A percentile compares a stretch with the other conserved stretches of the same genome.
phyloP scores from a whole-genome alignment of 2,888 invertebrate species.

The Agapostemon virescens region DNA sequence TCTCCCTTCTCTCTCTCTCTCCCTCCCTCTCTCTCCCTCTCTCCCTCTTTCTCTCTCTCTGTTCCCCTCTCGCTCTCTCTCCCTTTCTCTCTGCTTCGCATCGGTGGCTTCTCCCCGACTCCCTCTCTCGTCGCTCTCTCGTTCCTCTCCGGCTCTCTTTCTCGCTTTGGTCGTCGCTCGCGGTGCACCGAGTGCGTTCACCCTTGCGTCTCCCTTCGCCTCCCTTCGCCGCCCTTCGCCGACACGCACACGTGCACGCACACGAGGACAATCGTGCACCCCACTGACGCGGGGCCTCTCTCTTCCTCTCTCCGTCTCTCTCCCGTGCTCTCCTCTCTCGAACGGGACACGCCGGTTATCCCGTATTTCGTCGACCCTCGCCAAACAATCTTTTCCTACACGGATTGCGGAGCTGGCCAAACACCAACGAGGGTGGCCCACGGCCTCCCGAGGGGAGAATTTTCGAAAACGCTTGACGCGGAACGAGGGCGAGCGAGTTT shows the following conservation, averaged over 20 bases:
- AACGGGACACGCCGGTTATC: neutral
- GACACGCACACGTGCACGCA: neutral
- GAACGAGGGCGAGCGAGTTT: neutral
- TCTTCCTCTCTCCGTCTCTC: constrained; percentile 3
- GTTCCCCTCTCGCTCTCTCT: constrained; percentile 16
- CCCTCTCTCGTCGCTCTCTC: constrained; percentile 13
- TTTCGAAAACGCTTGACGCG: constrained; percentile 17
- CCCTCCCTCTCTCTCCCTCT: constrained; percentile 5
- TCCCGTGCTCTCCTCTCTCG: neutral
- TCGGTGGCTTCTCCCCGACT: constrained; percentile 15
- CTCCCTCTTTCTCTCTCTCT: constrained; percentile 23
- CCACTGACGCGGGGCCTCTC: neutral
- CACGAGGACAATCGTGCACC: neutral
- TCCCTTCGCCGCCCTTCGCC: constrained; percentile 11
- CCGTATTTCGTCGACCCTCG: constrained; percentile 35
- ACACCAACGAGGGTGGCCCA: neutral
- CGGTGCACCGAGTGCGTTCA: constrained; percentile 64
- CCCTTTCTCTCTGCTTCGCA: constrained; percentile 24
- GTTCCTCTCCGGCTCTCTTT: constrained; percentile 26
- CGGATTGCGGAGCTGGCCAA: constrained; percentile 29
- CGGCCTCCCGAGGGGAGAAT: constrained; percentile 5
- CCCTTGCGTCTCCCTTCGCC: constrained; percentile 49
- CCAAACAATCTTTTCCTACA: constrained; percentile 36
- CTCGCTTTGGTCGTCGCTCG: constrained; percentile 31
- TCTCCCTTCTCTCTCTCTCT: constrained; percentile 13